Conservation (phyloP, 2,113 vertebrate species). For the Podocnemis expansa region DNA sequence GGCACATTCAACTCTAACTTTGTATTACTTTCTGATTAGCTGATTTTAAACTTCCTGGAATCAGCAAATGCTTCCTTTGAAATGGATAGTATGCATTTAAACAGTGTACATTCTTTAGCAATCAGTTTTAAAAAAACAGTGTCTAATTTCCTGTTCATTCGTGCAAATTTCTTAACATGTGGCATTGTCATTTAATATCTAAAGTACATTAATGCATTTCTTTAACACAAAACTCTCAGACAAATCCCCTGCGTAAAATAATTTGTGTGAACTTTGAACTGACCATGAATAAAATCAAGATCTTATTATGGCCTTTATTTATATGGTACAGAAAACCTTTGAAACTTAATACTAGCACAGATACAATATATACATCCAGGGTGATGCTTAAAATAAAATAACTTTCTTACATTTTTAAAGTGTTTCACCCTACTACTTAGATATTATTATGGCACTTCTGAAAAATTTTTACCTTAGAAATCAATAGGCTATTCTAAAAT, state of each 20-base stretch:
- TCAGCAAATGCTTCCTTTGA: slow-evolving; percentile 71
- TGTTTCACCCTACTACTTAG: slow-evolving; percentile 26
- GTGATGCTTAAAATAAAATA: slow-evolving; percentile 50
- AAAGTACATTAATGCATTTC: slow-evolving; percentile 73
- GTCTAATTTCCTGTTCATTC: slow-evolving; percentile 78
- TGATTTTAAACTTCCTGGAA: slow-evolving; percentile 78
- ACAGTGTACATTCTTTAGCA: slow-evolving; percentile 65
- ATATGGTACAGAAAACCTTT: slow-evolving; percentile 72
- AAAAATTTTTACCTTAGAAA: slow-evolving; percentile 82
- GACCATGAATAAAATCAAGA: slow-evolving; percentile 74
- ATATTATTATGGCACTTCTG: slow-evolving; percentile 45
- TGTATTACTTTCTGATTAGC: slow-evolving; percentile 67
- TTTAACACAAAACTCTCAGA: slow-evolving; percentile 66
- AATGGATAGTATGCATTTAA: slow-evolving; percentile 72
- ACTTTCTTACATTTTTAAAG: slow-evolving; percentile 32
- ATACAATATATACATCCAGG: slow-evolving; percentile 37
- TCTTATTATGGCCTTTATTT: slow-evolving; percentile 74
- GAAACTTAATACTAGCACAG: slow-evolving; percentile 66
- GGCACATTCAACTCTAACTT: slow-evolving; percentile 73
- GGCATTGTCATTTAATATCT: slow-evolving; percentile 80
- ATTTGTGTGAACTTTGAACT: slow-evolving; percentile 79
- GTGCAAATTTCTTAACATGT: slow-evolving; percentile 77
- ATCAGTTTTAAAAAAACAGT: slow-evolving; percentile 72
- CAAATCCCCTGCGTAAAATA: slow-evolving; percentile 77
- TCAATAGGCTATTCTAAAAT: slow-evolving; percentile 79